These are phyloP conservation scores for Tachina lurida DNA, from an alignment of 2,888 invertebrate genomes.

Conservation along the genomic window DNA sequence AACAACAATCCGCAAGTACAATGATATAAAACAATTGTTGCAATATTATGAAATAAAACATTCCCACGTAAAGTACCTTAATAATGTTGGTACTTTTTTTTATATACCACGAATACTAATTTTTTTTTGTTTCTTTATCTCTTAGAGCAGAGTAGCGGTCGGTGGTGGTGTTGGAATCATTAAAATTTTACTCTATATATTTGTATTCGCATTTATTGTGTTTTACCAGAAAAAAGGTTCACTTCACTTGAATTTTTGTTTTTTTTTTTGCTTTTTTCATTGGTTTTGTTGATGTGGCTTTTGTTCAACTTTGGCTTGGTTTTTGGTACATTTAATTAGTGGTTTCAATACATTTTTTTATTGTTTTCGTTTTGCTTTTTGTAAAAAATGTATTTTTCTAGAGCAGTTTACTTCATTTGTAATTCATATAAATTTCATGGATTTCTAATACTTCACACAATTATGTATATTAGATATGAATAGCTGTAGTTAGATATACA, in stretches of 20 bases:
- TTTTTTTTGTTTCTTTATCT: slow-evolving; percentile 9
- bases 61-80: slow-evolving; percentile 67
- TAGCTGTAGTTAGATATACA: slow-evolving; percentile 15
- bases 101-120: neutral
- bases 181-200: slow-evolving; percentile 64
- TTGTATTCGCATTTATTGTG: slow-evolving; percentile 51
- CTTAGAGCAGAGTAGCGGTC: neutral
- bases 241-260: slow-evolving; percentile 29
- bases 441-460: slow-evolving; percentile 61
- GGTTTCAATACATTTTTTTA: slow-evolving; percentile 60
- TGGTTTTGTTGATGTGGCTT: slow-evolving; percentile 17
- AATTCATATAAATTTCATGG: slow-evolving; percentile 66
- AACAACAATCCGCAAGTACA: neutral
- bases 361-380: slow-evolving; percentile 14
- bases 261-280: slow-evolving; percentile 2
- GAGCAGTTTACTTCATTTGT: slow-evolving; percentile 68
- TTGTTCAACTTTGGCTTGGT: slow-evolving; percentile 31
- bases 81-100: slow-evolving; percentile 30
- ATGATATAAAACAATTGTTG: slow-evolving; percentile 56
- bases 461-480: slow-evolving; percentile 5
- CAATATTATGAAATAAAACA: slow-evolving; percentile 58
- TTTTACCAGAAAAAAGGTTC: slow-evolving; percentile 28
- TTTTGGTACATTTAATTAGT: slow-evolving; percentile 64
- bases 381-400: slow-evolving; percentile 27
- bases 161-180: slow-evolving; percentile 41